Percentiles rank a stretch among this genome's conserved stretches.
Evolutionary conservation across 2,888 invertebrate genomes (phyloP).

Genomic region (Nemapogon koenigi): DNA sequence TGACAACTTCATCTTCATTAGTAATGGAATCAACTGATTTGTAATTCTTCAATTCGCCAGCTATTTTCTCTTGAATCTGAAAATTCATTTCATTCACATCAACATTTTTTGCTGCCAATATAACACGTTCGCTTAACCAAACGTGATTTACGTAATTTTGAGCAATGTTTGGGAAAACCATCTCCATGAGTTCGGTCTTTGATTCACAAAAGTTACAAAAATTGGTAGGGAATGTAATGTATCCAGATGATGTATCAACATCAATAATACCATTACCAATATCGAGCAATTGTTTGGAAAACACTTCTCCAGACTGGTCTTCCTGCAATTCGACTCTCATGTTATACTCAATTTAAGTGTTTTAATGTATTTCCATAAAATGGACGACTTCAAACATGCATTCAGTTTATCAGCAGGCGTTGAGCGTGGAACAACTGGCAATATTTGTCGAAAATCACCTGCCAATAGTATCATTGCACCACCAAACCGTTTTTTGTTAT

Average conservation of each 20-base stretch:
- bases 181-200: slow-evolving; percentile 15
- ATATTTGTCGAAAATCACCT: slow-evolving; percentile 19
- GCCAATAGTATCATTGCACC: slow-evolving; percentile 16
- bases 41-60: slow-evolving; percentile 17
- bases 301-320: too few relatives aligned
- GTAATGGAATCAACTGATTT: slow-evolving; percentile 19
- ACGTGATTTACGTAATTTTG: slow-evolving; percentile 16
- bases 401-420: slow-evolving; percentile 18
- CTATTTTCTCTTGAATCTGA: slow-evolving; percentile 14
- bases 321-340: slow-evolving; percentile 20
- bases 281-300: too few relatives aligned
- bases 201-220: too few relatives aligned
- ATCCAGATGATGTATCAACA: slow-evolving; percentile 17
- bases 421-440: slow-evolving; percentile 17
- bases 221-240: too few relatives aligned
- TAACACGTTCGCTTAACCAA: slow-evolving; percentile 19
- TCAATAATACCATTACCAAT: slow-evolving; percentile 15
- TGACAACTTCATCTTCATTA: slow-evolving; percentile 18
- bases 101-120: slow-evolving; percentile 20
- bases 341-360: slow-evolving; percentile 18
- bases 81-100: slow-evolving; percentile 17
- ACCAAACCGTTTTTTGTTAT: slow-evolving; percentile 15
- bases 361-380: slow-evolving; percentile 18
- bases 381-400: slow-evolving; percentile 16
- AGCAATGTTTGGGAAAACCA: slow-evolving; percentile 17